Conservation (phyloP, 2,888 invertebrate genomes). For the Abrostola tripartita region DNA sequence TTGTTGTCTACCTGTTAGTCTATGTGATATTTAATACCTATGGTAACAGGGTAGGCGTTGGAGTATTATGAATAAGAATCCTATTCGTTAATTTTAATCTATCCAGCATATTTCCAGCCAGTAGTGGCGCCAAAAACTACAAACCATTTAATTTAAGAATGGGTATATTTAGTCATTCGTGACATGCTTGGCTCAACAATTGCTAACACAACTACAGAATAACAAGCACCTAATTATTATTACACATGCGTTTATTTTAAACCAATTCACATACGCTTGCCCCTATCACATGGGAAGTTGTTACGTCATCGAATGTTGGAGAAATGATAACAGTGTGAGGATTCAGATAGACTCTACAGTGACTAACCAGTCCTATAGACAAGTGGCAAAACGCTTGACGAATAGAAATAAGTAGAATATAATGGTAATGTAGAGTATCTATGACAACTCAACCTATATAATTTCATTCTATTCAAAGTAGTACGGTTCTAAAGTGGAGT, state of each 20-base stretch:
- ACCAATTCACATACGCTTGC: conserved; percentile 39
- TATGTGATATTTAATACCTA: too few species aligned
- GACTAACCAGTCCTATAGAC: too few species aligned
- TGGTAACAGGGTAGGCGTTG: too few species aligned
- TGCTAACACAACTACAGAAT: conserved; percentile 34
- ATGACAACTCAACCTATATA: too few species aligned
- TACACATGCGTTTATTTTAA: conserved; percentile 29
- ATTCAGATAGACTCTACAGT: too few species aligned
- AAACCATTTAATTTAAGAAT: conserved; percentile 7
- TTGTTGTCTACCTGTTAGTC: too few species aligned
- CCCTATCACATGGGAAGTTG: conserved; percentile 26
- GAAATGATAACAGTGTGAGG: background rate
- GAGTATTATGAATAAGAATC: too few species aligned
- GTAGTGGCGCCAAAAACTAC: background rate
- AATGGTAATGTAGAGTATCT: too few species aligned
- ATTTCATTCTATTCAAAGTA: too few species aligned
- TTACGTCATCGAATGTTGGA: background rate
- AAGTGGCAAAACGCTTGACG: too few species aligned
- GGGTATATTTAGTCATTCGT: conserved; percentile 32
- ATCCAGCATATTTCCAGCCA: background rate
- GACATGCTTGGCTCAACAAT: conserved; percentile 35
- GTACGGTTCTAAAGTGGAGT: too few species aligned
- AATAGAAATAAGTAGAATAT: too few species aligned
- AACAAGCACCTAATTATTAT: conserved; percentile 36
- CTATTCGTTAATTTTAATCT: background rate